These are phyloP conservation scores for Cryptocheilus praepositus DNA, from an alignment of 2,888 invertebrate species.

Conservation along the genomic window DNA sequence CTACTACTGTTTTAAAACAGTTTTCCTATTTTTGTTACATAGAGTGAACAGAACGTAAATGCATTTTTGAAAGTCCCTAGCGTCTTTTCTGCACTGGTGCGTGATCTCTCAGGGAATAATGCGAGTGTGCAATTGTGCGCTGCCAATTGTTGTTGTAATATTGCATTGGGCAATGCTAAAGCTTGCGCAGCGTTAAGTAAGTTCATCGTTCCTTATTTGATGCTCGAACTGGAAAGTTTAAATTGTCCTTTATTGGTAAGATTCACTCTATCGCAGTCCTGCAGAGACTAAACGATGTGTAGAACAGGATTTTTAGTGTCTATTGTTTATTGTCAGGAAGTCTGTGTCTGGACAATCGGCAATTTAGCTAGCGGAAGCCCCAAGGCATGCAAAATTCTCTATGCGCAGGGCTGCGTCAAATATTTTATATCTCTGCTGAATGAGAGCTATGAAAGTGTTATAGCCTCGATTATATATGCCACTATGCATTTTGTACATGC, in stretches of 20 bases:
- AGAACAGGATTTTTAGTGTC: background rate
- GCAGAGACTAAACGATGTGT: background rate
- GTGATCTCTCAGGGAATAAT: slow-evolving; percentile 77
- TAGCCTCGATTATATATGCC: slow-evolving; percentile 65
- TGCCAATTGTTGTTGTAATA: slow-evolving; percentile 78
- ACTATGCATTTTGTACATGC: slow-evolving; percentile 58
- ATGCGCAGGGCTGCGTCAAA: slow-evolving; percentile 66
- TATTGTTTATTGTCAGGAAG: slow-evolving; percentile 58
- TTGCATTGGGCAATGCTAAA: slow-evolving; percentile 76
- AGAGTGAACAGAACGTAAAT: slow-evolving; percentile 72
- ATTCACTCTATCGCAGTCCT: background rate
- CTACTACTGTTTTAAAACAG: background rate
- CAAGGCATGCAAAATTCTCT: slow-evolving; percentile 62
- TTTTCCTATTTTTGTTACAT: slow-evolving; percentile 67
- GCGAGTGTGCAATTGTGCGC: slow-evolving; percentile 76
- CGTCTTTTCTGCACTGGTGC: slow-evolving; percentile 75
- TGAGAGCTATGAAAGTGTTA: slow-evolving; percentile 53
- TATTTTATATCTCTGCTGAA: slow-evolving; percentile 55
- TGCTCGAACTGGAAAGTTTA: slow-evolving; percentile 69
- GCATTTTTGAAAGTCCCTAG: slow-evolving; percentile 72
- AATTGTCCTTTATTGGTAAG: slow-evolving; percentile 65
- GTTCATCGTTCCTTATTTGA: slow-evolving; percentile 76
- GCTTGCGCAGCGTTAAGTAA: slow-evolving; percentile 75
- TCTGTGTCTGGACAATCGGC: slow-evolving; percentile 70
- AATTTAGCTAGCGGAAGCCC: slow-evolving; percentile 65